Evolutionary conservation across 2,797 vertebrate genomes (phyloP), one percentile per base, ranked within the genome.

Genomic region (Pangasius krempfi): DNA sequence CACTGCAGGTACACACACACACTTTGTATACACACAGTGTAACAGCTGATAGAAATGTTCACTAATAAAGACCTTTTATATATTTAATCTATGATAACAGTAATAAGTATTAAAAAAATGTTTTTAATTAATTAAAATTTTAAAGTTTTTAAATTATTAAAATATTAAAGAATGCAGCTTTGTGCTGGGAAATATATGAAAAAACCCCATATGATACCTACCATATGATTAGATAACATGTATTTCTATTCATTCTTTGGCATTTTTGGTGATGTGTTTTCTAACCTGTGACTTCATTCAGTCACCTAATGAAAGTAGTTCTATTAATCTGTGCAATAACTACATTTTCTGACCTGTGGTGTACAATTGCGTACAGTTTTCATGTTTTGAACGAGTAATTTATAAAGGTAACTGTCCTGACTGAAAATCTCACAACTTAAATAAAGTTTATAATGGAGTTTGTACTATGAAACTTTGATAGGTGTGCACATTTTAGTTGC

Each of bases 1-100:
- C 98, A 98, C 93, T 98, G 98, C 98, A 99, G 98, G 98, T 98
- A 86, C 27, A 20, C 50, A 83, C 56, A 88, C 30, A 40, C 37
- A 40, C 37, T 40, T 58, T 56, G 27, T 30, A 62, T 14, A 22
- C 22, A 72, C 22, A 44, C 50, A 47, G 16, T 52, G 30, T 84
- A 16, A 37, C 5, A 73, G 27, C 18, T 75, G 7, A 75, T 79
- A 5, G 50, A 54, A 52, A n/a, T 14, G 13, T 18, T 30, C 40
- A 13, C 6, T 54, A 16, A 79, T 33, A 22, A 79, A 79, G 2
- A 75, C 4, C 20, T 12, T 27, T 25, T 47, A 44, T 5, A 44
- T 50, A 27, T 50, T 47, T 13, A 44, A 44, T 76, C 25, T 13
- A 76, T 50, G 20, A 20, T 52, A n/a, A 52, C 25, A 78, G 16